phyloP scores from a whole-genome alignment of 1,140 invertebrate genomes.

The Leptonema lineaticorne region DNA sequence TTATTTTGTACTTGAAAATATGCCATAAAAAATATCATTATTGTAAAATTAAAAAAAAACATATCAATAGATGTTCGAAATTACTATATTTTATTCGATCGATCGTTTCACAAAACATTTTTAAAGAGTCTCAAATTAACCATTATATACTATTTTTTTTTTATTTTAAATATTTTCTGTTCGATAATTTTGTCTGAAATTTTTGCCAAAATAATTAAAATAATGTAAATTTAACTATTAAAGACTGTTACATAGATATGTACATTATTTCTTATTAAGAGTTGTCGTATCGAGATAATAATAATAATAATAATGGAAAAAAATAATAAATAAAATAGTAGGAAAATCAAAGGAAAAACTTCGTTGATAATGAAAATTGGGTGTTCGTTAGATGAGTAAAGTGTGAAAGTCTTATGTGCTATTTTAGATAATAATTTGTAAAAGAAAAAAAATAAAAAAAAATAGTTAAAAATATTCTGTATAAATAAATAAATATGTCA shows the following conservation, averaged over 20 bases:
- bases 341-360: constrained; percentile 12
- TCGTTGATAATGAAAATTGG: constrained; percentile 20
- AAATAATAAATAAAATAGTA: constrained; percentile 27
- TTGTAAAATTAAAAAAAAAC: too few species aligned
- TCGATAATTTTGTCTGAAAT: background rate
- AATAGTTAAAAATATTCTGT: too few species aligned
- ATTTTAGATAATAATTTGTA: constrained; percentile 14
- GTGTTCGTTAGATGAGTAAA: constrained; percentile 31
- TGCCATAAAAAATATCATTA: too few species aligned
- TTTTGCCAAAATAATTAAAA: constrained; percentile 1
- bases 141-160: too few species aligned
- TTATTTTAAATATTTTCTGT: too few species aligned
- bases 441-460: constrained; percentile 1
- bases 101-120: too few species aligned
- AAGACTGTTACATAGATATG: constrained; percentile 6
- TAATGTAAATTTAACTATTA: constrained; percentile 13
- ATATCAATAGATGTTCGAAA: too few species aligned
- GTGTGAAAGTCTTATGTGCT: constrained; percentile 30
- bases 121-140: too few species aligned
- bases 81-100: too few species aligned
- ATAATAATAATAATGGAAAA: too few species aligned
- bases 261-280: constrained; percentile 6
- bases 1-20: too few species aligned
- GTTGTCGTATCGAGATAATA: constrained; percentile 9
- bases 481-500: constrained; percentile 29